phyloP scores from a whole-genome alignment of 2,888 invertebrate species.

The Cerastis rubricosa region DNA sequence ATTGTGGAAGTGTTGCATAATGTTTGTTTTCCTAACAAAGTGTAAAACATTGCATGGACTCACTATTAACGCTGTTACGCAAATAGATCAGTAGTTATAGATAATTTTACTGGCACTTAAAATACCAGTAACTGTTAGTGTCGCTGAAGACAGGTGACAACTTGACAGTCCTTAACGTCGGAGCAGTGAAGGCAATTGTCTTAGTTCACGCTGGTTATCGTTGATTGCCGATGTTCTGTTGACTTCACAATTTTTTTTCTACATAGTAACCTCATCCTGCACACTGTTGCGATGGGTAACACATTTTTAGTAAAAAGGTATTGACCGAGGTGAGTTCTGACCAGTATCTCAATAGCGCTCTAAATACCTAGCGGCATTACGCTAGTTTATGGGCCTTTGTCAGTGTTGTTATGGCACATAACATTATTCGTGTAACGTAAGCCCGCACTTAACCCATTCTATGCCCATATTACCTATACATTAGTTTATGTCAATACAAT shows the following conservation, averaged over 20 bases:
- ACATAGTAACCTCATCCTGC: background rate
- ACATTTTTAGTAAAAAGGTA: background rate
- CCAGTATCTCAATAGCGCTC: too few species aligned
- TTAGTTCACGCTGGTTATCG: background rate
- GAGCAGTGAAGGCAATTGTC: background rate
- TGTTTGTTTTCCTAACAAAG: slow-evolving; percentile 2
- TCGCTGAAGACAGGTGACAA: background rate
- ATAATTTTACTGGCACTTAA: background rate
- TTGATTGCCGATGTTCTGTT: background rate
- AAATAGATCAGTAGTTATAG: slow-evolving; percentile 1
- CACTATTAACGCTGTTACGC: background rate
- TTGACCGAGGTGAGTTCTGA: too few species aligned
- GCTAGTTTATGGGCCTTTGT: background rate
- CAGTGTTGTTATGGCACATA: background rate
- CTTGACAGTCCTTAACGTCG: background rate
- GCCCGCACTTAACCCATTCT: background rate
- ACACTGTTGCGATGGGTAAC: background rate
- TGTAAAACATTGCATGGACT: background rate
- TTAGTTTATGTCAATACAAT: background rate
- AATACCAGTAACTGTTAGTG: background rate
- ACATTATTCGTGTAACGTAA: background rate
- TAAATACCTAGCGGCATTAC: background rate
- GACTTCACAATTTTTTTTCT: background rate
- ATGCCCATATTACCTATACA: background rate
- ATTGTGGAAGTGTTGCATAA: background rate